A percentile compares a stretch with the other conserved stretches of the same genome.
Conservation (phyloP, 2,888 invertebrate species). For the Tipula confusa region DNA sequence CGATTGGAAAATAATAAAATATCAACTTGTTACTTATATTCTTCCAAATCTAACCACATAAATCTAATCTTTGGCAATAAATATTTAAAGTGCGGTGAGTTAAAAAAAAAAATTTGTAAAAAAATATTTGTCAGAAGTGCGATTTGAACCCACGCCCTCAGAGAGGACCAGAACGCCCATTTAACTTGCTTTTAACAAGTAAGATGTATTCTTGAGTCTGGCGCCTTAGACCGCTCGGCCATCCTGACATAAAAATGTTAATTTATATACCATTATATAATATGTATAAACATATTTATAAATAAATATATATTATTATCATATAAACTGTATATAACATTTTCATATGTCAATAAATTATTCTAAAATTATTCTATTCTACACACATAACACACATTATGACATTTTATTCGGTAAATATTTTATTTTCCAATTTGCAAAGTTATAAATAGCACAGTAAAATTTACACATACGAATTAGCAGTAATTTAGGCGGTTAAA, state of each 20-base stretch:
- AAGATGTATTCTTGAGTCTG: slow-evolving; percentile 28
- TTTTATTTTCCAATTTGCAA: slow-evolving; percentile 20
- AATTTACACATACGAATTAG: background rate
- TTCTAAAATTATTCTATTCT: background rate
- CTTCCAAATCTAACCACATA: too few relatives aligned
- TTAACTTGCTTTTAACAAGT: background rate
- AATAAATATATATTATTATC: background rate
- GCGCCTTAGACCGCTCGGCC: slow-evolving; percentile 32
- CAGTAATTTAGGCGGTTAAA: background rate
- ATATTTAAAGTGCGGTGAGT: too few relatives aligned
- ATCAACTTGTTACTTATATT: too few relatives aligned
- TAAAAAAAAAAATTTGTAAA: too few relatives aligned
- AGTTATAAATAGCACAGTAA: background rate
- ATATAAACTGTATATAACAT: too few relatives aligned
- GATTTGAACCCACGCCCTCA: slow-evolving; percentile 32
- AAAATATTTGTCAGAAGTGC: slow-evolving; percentile 29
- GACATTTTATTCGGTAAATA: background rate
- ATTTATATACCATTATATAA: too few relatives aligned
- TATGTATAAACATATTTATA: background rate
- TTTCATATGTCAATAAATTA: too few relatives aligned
- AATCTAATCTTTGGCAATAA: too few relatives aligned
- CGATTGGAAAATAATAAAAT: too few relatives aligned
- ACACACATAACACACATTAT: background rate
- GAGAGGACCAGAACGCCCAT: slow-evolving; percentile 30
- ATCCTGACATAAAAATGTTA: slow-evolving; percentile 29